Base-by-base conservation (phyloP, 2,113 vertebrate genomes). In the Ginglymostoma cirratum region DNA sequence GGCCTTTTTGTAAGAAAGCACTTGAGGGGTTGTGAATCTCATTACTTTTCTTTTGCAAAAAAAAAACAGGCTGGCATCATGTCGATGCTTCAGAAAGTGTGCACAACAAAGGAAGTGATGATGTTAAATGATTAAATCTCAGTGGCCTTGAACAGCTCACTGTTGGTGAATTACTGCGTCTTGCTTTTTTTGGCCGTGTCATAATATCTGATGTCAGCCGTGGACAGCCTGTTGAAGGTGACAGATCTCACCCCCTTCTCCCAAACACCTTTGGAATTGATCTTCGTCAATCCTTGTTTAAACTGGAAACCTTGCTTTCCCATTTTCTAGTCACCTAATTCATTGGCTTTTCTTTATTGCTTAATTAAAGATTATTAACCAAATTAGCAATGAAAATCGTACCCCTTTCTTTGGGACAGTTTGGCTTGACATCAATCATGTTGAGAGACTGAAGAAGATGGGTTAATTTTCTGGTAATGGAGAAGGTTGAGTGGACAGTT, bases 1-100 rank as follows among this genome's bases (percentile, higher is more conserved):
- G 89, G 89, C 34, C 61, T 93, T 93, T 93, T 93, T 93, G 89
- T 66, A 65, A 67, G n/a, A 19, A 38, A 67, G 30, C 89, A 93
- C 89, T 83, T 83, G 61, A 66, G 89, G 89, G 89, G 89, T 12
- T 66, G 55, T 66, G 34, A 67, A 93, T 67, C 8, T 66, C 61
- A 66, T 93, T 93, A 93, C 30, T 65, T 52, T 90, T 52, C 55
- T 42, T 66, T n/a, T 21, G 86, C 4, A 21, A 52, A 78, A 66
- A 70, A 48, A 55, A 89, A 14, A 52, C 30, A 61, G 61, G 30
- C 14, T 90, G 61, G 14, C 52, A 61, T 65, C 52, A 14, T 61
- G 86, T 14, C 48, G 30, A 90, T 17, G 27, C 34, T 93, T 93
- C 66, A 66, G 65, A 66, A 34, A n/a, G 7, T 2, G 17, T 34